A percentile compares a stretch with the other conserved stretches of the same genome.
phyloP scores from a whole-genome alignment of 2,888 invertebrate species.

The Nycteola revayana region DNA sequence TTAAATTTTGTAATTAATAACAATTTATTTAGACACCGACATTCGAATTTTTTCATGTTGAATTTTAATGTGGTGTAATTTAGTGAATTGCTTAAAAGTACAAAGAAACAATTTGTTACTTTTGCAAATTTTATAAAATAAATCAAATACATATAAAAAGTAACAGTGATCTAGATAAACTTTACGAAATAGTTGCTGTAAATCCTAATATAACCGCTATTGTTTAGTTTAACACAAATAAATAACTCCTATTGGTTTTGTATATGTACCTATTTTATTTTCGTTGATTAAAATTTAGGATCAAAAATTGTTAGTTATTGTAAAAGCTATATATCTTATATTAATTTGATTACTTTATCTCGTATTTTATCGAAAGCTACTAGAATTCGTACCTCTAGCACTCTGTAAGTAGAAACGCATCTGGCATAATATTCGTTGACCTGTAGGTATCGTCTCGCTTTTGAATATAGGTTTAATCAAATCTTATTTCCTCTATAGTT shows the following conservation, averaged over 20 bases:
- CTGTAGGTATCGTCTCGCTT: constrained; percentile 59
- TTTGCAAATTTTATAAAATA: constrained; percentile 87
- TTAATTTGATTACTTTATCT: constrained; percentile 52
- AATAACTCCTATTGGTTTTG: constrained; percentile 53
- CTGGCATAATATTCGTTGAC: constrained; percentile 62
- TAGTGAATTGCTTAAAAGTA: constrained; percentile 87
- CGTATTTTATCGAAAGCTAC: constrained; percentile 48
- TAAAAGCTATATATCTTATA: constrained; percentile 59
- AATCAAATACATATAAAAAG: constrained; percentile 74
- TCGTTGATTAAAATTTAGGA: constrained; percentile 64
- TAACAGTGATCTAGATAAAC: constrained; percentile 68
- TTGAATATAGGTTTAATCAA: constrained; percentile 53
- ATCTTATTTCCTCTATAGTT: constrained; percentile 63
- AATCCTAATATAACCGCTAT: constrained; percentile 62
- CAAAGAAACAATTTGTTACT: constrained; percentile 86
- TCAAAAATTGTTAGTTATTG: constrained; percentile 73
- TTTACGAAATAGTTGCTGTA: constrained; percentile 76
- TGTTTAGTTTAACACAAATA: constrained; percentile 55
- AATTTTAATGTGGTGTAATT: constrained; percentile 78
- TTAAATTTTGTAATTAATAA: constrained; percentile 75
- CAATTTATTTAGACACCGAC: constrained; percentile 76
- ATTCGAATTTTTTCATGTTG: constrained; percentile 71
- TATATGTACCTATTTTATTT: constrained; percentile 49
- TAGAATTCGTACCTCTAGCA: constrained; percentile 50
- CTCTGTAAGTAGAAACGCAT: constrained; percentile 46